Conservation (phyloP, 92 coral and sea anemone genomes). For the Galaxea fascicularis region DNA sequence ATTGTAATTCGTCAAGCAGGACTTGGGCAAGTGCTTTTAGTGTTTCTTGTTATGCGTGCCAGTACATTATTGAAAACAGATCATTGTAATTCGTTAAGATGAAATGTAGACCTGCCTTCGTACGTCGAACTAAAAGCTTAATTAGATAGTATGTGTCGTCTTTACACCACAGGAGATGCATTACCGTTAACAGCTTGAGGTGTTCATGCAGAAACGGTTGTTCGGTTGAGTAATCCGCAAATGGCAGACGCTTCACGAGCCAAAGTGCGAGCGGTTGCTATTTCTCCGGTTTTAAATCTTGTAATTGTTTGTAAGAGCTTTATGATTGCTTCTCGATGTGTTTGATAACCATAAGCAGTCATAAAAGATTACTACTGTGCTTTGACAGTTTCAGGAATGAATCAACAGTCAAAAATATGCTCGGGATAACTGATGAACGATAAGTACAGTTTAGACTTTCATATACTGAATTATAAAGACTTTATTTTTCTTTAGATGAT, state of each 20-base stretch:
- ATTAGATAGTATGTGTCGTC: not conserved
- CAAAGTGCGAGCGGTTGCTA: not conserved
- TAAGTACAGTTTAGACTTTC: too few relatives aligned
- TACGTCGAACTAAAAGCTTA: not conserved
- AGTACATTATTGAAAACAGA: not conserved
- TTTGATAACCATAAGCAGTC: too few relatives aligned
- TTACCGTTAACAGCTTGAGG: conserved; percentile 20
- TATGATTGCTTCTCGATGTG: too few relatives aligned
- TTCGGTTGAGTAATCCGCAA: not conserved
- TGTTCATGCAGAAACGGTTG: not conserved
- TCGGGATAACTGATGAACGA: too few relatives aligned
- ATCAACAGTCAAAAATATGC: too few relatives aligned
- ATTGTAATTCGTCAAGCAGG: not conserved
- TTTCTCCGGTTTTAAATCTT: not conserved
- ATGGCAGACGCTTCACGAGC: not conserved
- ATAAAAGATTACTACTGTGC: too few relatives aligned
- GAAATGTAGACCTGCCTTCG: not conserved
- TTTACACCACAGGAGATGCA: not conserved
- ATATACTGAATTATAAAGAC: too few relatives aligned
- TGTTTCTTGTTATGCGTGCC: not conserved
- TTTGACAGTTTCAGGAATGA: too few relatives aligned
- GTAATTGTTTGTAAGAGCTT: too few relatives aligned
- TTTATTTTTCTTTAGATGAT: too few relatives aligned
- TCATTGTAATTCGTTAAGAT: not conserved
- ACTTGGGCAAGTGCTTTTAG: not conserved